phyloP scores from a whole-genome alignment of 1,140 invertebrate genomes.

The Drosophila tristis region DNA sequence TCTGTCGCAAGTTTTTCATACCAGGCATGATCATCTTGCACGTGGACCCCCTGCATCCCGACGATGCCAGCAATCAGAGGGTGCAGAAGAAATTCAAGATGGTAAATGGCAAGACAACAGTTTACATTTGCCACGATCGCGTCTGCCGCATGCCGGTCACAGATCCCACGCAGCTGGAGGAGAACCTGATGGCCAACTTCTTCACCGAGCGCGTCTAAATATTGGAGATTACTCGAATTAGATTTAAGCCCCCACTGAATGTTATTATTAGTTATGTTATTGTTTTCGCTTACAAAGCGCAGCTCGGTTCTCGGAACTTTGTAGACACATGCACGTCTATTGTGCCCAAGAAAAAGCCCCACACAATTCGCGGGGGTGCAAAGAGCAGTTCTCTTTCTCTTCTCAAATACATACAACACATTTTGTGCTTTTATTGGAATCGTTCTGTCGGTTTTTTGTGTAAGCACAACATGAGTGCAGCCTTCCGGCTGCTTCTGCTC shows the following conservation, averaged over 20 bases:
- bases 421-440: slow-evolving; percentile 82
- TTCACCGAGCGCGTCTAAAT: slow-evolving; percentile 63
- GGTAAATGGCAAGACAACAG: slow-evolving; percentile 87
- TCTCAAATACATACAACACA: slow-evolving; percentile 81
- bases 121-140: slow-evolving; percentile 92
- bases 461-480: slow-evolving; percentile 46
- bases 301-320: slow-evolving; percentile 62
- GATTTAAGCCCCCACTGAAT: slow-evolving; percentile 21
- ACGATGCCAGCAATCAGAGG: slow-evolving; percentile 61
- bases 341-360: slow-evolving; percentile 32
- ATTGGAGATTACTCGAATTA: slow-evolving; percentile 54
- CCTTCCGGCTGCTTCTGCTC: slow-evolving; percentile 43
- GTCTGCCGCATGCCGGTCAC: slow-evolving; percentile 92
- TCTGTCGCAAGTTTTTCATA: slow-evolving; percentile 88
- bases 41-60: slow-evolving; percentile 86
- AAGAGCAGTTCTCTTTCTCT: slow-evolving; percentile 5
- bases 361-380: not conserved
- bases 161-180: slow-evolving; percentile 88
- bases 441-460: slow-evolving; percentile 46
- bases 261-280: slow-evolving; percentile 43
- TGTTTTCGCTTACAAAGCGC: slow-evolving; percentile 61
- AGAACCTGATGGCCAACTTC: slow-evolving; percentile 85
- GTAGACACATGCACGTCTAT: slow-evolving; percentile 22
- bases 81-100: slow-evolving; percentile 81
- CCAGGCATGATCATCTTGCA: slow-evolving; percentile 90